A percentile compares a stretch with the other conserved stretches of the same genome.
Evolutionary conservation across 1,140 invertebrate genomes (phyloP).

Genomic region (Sycophila sp.): DNA sequence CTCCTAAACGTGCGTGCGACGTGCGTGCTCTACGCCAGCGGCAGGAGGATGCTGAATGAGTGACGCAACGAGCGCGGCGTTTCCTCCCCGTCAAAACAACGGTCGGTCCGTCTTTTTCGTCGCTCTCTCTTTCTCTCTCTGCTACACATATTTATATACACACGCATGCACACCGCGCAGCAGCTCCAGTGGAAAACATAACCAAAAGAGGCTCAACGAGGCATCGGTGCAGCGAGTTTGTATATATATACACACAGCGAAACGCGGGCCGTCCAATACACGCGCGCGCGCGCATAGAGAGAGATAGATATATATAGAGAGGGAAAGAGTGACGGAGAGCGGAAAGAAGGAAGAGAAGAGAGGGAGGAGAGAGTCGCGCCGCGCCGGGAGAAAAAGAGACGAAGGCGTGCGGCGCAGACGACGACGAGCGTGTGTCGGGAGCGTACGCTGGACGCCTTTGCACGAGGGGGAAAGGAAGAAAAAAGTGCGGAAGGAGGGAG

Average conservation of each 20-base stretch:
- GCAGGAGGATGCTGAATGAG: conserved; percentile 17
- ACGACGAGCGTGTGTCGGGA: background rate
- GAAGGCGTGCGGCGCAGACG: background rate
- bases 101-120: no score
- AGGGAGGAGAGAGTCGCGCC: background rate
- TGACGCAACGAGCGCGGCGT: no score
- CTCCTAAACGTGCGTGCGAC: background rate
- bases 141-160: no score
- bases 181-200: conserved; percentile 13
- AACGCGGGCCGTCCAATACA: background rate
- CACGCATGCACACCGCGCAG: background rate
- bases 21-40: no score
- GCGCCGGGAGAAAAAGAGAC: background rate
- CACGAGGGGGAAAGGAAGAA: background rate
- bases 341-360: background rate
- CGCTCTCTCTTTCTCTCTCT: no score
- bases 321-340: background rate
- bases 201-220: conserved; percentile 24
- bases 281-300: background rate
- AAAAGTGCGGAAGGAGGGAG: background rate
- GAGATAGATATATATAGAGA: background rate
- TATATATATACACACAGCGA: background rate
- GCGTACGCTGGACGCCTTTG: no score
- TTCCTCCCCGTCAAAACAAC: no score
- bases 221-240: background rate